Percentiles rank a stretch among this genome's conserved stretches.
Conservation (phyloP, 2,113 vertebrate genomes). For the Brachyistius frenatus region DNA sequence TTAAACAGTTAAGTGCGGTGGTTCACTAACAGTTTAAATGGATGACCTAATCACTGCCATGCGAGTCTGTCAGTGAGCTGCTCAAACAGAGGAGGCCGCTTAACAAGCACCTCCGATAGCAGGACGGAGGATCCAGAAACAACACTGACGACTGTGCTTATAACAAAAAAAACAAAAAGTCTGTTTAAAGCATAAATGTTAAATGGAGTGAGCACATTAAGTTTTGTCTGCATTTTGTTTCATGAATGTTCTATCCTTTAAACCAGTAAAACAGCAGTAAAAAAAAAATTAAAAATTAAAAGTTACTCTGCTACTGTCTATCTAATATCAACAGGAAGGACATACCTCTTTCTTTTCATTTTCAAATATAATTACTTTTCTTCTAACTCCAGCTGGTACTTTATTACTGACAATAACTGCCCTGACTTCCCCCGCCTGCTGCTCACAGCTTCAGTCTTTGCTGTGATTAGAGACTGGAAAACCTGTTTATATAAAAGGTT, state of each 20-base stretch:
- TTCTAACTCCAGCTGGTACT: not conserved
- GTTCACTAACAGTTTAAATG: conserved; percentile 70
- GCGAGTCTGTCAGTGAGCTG: conserved; percentile 50
- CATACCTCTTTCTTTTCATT: not conserved
- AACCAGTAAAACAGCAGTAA: not conserved
- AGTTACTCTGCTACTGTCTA: not conserved
- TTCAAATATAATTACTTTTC: not conserved
- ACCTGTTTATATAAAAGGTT: too few relatives aligned
- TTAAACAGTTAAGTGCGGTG: conserved; percentile 71
- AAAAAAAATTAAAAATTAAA: not conserved
- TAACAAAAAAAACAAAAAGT: not conserved
- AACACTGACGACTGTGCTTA: conserved; percentile 13
- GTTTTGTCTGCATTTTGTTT: not conserved
- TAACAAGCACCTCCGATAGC: conserved; percentile 43
- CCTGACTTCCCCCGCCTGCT: too few relatives aligned
- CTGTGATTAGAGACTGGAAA: too few relatives aligned
- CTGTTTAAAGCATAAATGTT: too few relatives aligned
- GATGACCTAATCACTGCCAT: conserved; percentile 76
- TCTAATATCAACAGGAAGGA: not conserved
- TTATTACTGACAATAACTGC: too few relatives aligned
- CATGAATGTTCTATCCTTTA: not conserved
- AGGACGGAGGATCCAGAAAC: conserved; percentile 4
- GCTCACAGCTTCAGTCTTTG: too few relatives aligned
- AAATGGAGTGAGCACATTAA: not conserved
- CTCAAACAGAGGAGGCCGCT: conserved; percentile 37